Evolutionary conservation across 2,113 vertebrate species (phyloP).

Genomic region (Pangasianodon hypophthalmus): DNA sequence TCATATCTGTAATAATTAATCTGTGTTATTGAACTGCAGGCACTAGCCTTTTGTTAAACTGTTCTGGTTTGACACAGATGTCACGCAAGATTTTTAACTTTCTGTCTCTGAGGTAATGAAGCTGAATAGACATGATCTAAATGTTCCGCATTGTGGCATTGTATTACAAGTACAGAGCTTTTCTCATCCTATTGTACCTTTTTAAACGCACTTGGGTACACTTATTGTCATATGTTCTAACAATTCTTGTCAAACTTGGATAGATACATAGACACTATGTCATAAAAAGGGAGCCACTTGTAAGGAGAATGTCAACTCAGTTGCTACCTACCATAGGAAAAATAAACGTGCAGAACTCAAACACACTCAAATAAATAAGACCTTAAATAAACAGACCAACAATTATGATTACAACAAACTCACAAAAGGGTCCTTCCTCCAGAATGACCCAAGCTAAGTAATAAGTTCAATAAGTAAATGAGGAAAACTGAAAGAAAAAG

Average conservation of each 20-base stretch:
- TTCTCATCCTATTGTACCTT: conserved; percentile 7
- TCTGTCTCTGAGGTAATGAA: background rate
- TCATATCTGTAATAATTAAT: background rate
- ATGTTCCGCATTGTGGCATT: background rate
- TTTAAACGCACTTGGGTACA: background rate
- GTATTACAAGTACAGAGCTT: background rate
- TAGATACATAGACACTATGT: background rate
- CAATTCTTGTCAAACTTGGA: background rate
- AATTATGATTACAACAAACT: background rate
- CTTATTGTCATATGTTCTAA: background rate
- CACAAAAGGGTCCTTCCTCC: background rate
- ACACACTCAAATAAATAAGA: background rate
- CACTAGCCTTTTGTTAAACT: background rate
- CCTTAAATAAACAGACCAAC: too few species aligned
- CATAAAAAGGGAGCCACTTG: background rate
- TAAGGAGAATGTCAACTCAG: background rate
- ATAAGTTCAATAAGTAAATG: background rate
- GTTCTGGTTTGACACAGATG: conserved; percentile 9
- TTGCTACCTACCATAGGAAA: background rate
- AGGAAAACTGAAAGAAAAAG: background rate
- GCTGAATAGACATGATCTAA: background rate
- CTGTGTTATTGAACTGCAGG: background rate
- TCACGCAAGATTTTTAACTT: background rate
- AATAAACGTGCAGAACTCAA: background rate
- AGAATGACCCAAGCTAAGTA: background rate